Percentiles rank a stretch among this genome's conserved stretches.
phyloP scores from a whole-genome alignment of 2,797 vertebrate genomes.

The Chloroceryle inda region DNA sequence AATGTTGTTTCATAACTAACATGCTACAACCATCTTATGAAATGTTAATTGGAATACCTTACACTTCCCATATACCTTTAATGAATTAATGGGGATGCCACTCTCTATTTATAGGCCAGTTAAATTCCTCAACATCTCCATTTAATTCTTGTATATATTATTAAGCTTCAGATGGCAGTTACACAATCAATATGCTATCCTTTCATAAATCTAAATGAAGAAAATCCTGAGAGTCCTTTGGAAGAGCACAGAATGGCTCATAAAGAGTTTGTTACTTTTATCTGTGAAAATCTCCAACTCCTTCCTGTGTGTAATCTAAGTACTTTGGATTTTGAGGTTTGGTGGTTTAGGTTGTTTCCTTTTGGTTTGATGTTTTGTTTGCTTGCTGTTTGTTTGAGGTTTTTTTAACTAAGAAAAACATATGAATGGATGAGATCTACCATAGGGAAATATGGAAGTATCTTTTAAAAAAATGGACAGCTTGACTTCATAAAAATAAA shows the following conservation, averaged over 20 bases:
- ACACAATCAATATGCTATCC: constrained; percentile 72
- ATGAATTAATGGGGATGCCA: constrained; percentile 78
- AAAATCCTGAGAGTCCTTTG: constrained; percentile 40
- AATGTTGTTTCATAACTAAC: constrained; percentile 75
- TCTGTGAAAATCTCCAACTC: not conserved
- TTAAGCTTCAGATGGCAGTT: constrained; percentile 73
- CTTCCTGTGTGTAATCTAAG: not conserved
- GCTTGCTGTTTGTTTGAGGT: not conserved
- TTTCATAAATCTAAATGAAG: constrained; percentile 74
- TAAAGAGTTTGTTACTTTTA: not conserved
- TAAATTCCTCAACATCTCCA: constrained; percentile 70
- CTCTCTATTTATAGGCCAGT: constrained; percentile 73
- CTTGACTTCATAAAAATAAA: constrained; percentile 31
- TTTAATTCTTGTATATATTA: constrained; percentile 71
- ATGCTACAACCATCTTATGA: constrained; percentile 70
- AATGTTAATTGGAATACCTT: constrained; percentile 77
- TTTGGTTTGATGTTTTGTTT: not conserved
- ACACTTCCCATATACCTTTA: constrained; percentile 69
- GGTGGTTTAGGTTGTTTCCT: not conserved
- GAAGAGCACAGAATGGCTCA: not conserved
- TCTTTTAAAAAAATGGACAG: not conserved
- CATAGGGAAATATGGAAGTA: not conserved
- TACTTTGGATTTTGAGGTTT: not conserved
- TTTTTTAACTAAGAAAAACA: not conserved
- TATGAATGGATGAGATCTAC: not conserved